Conservation (phyloP, 2,113 vertebrate species). For the Dipodomys spectabilis region DNA sequence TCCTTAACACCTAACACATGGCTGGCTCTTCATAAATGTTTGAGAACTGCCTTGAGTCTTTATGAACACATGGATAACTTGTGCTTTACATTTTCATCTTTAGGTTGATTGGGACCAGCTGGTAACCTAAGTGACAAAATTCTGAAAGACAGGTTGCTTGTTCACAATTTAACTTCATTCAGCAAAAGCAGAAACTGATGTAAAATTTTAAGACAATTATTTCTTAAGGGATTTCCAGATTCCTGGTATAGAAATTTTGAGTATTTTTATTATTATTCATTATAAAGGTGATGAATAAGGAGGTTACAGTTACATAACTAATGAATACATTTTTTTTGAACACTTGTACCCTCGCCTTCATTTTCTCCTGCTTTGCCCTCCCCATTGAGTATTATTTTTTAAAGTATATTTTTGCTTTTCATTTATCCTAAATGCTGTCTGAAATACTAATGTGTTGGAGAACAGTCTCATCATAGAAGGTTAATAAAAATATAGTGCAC, state of each 20-base stretch:
- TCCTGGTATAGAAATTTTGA: constrained; percentile 16
- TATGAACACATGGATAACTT: constrained; percentile 28
- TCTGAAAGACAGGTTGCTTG: constrained; percentile 58
- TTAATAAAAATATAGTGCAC: constrained; percentile 35
- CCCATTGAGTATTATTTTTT: not conserved
- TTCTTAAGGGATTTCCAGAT: constrained; percentile 50
- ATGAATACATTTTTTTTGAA: too few species aligned
- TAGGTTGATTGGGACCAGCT: constrained; percentile 59
- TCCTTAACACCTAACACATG: constrained; percentile 55
- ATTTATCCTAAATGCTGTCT: not conserved
- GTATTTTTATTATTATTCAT: not conserved
- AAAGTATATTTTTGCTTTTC: constrained; percentile 57
- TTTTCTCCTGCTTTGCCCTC: too few species aligned
- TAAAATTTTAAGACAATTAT: constrained; percentile 58
- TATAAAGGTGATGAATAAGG: too few species aligned
- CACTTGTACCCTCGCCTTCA: too few species aligned
- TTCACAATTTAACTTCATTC: constrained; percentile 58
- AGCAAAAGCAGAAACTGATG: constrained; percentile 14
- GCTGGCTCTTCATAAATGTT: constrained; percentile 30
- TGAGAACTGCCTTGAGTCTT: constrained; percentile 40
- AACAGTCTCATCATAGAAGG: not conserved
- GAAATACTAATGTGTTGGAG: constrained; percentile 24
- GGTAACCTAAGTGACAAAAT: constrained; percentile 65
- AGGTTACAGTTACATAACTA: too few species aligned
- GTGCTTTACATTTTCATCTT: constrained; percentile 60